Evolutionary conservation across 2,888 invertebrate genomes (phyloP), one percentile per base, ranked within the genome.

Genomic region (Eupithecia dodoneata): DNA sequence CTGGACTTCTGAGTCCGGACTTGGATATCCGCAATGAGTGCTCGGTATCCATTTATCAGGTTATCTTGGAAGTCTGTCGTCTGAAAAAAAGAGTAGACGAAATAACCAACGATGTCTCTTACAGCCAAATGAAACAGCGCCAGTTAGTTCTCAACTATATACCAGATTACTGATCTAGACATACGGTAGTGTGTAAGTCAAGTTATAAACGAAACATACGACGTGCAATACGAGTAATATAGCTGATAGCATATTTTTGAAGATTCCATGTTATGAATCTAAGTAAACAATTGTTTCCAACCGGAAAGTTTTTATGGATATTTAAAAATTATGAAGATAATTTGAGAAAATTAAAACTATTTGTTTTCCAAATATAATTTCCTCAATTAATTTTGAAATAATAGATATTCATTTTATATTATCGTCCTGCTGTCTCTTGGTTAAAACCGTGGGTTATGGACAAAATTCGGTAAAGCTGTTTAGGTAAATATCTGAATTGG

Each of bases 41-140:
- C 91, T 77, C 94, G 87, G 85, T 95, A 95, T 0, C 95, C 95
- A 91, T 94, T 94, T 86, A 95, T 94, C 55, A 95, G 86, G 82
- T 94, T 94, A 81, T 94, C 94, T 83, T 95, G 95, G 80, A 94
- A 94, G 81, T 95, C 95, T 83, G 93, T 92, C 75, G 93, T 89
- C 95, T 94, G 89, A 90, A 92, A 81, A 77, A 42, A 42, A 42
- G 15, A 15, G 15, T 66, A 42, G 3, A 15, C 6, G 15, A 63
- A 4, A 30, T 30, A 63, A 63, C 4, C 63, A 63, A 30, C 4
- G 18, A 63, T 63, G 10, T 30, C 30, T 63, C 59, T 59, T 18
- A 30, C 10, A 63, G 55, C n/a, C 7, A 4, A 9, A 59, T 18
- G 30, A 30, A 63, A 30, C n/a, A 4, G 63, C 30, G 63, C 2